Evolutionary conservation across 2,888 invertebrate species (phyloP), one percentile per base, ranked within the genome.

Genomic region (Melanostoma mellinum): DNA sequence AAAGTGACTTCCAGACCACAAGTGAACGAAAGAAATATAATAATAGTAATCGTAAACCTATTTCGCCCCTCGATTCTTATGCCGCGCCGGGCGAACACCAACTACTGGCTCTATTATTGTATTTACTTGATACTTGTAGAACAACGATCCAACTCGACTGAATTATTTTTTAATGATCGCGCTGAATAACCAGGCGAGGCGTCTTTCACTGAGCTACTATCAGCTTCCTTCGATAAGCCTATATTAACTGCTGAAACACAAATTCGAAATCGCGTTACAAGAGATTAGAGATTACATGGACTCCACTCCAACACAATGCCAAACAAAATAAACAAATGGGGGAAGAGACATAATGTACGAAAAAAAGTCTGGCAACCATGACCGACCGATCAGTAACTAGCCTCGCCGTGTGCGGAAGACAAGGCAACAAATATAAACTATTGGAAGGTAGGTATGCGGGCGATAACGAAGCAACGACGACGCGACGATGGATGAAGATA

Each of bases 191-290:
- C 65, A 61, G 67, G 71, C 55, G 53, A 20, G 20, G 20, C 20
- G 20, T 20, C 20, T 9, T 9, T 36, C n/a, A 32, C 35, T 32
- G 5, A 40, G 40, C 10, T 9, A 10, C 38, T 46, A 46, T 30
- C 63, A 50, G 30, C 38, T 63, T 63, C 20, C 20, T 20, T 20
- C 20, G 20, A 20, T 20, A 20, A 20, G 20, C 20, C 42, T 52
- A 44, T 67, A 50, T 67, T 42, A 67, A 9, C 38, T 58, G 68
- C 69, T 71, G 79, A 71, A 71, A 79, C 67, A 67, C 71, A 60
- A 84, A 84, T 78, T 79, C 69, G 71, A 74, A 71, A 79, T 75
- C 71, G 79, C 84, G 84, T 84, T 74, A 75, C 60, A 55, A 56
- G 65, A 67, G 63, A 40, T 36, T 56, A 71, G 50, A n/a, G 20